phyloP scores from a whole-genome alignment of 64 coral and sea anemone species.

The Dendrophyllia cribrosa region DNA sequence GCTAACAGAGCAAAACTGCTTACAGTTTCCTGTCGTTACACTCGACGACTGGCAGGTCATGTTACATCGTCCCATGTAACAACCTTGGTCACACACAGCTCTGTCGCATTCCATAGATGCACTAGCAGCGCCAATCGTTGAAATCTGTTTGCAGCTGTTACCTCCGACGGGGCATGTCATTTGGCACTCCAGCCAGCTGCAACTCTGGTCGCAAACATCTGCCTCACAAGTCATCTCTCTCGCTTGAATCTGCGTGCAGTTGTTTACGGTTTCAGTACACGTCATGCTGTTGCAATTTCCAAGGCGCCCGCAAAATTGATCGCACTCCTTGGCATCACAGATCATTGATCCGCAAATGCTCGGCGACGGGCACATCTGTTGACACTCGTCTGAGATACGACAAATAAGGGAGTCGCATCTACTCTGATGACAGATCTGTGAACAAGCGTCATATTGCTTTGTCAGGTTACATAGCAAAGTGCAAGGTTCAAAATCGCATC shows the following conservation, averaged over 20 bases:
- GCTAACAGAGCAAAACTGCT: background rate
- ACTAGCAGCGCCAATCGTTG: background rate
- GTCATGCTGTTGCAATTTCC: background rate
- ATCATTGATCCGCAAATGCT: background rate
- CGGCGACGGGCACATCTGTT: background rate
- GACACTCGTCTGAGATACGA: background rate
- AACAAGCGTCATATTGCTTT: background rate
- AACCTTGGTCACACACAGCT: background rate
- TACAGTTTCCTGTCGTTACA: background rate
- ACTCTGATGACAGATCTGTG: background rate
- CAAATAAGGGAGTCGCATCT: background rate
- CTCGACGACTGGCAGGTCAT: background rate
- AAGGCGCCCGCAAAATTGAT: background rate
- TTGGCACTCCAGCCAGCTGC: background rate
- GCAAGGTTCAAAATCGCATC: background rate
- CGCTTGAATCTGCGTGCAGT: background rate
- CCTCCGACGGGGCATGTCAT: background rate
- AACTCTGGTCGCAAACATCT: background rate
- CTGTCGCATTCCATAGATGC: background rate
- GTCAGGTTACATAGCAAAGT: background rate
- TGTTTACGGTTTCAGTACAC: background rate
- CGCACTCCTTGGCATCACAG: background rate
- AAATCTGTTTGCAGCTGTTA: background rate
- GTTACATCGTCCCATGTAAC: background rate
- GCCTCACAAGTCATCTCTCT: background rate